phyloP scores from a whole-genome alignment of 2,797 vertebrate genomes.

The Luscinia megarhynchos region DNA sequence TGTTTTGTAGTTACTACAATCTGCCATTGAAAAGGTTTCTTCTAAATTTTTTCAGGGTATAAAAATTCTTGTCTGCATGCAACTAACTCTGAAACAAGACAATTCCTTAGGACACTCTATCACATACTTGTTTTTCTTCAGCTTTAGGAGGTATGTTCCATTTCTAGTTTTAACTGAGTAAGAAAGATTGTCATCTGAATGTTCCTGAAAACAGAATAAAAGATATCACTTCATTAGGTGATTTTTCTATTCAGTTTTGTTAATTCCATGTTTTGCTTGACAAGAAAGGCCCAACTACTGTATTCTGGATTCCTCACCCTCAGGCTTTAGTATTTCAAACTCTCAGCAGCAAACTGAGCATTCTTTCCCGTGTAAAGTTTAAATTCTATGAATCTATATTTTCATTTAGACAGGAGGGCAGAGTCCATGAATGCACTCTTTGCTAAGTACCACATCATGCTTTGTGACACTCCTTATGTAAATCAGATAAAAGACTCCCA shows the following conservation, averaged over 20 bases:
- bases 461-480: conserved; percentile 8
- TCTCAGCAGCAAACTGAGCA: not conserved
- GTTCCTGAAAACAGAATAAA: conserved; percentile 62
- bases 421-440: not conserved
- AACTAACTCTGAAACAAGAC: not conserved
- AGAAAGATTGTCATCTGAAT: conserved; percentile 51
- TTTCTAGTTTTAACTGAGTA: conserved; percentile 71
- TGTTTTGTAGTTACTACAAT: not conserved
- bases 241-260: not conserved
- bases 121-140: conserved; percentile 75
- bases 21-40: not conserved
- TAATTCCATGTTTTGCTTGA: not conserved
- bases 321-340: not conserved
- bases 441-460: not conserved
- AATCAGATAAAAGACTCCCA: not conserved
- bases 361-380: not conserved
- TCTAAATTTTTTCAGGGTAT: not conserved
- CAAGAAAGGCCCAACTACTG: not conserved
- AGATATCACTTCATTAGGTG: not conserved
- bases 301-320: not conserved
- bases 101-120: not conserved
- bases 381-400: not conserved
- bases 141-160: conserved; percentile 64
- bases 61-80: not conserved
- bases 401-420: not conserved